Conservation (phyloP, 2,797 vertebrate species). For the Vultur gryphus region DNA sequence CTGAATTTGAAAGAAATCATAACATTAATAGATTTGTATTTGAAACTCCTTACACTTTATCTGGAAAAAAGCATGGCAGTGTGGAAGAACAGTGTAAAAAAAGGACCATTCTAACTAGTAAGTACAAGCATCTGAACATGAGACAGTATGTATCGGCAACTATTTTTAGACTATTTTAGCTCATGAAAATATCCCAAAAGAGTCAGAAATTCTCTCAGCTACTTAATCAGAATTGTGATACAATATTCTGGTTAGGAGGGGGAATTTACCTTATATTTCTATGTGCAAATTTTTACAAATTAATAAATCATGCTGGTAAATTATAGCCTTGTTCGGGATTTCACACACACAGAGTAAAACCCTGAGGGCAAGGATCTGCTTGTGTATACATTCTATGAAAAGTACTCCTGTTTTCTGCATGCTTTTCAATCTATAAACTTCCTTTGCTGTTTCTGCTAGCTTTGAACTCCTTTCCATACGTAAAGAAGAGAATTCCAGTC, state of each 20-base stretch:
- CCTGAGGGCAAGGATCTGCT: neutral
- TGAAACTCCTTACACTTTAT: slow-evolving; percentile 94
- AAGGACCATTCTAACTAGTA: slow-evolving; percentile 90
- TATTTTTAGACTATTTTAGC: neutral
- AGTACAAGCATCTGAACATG: slow-evolving; percentile 31
- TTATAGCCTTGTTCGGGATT: neutral
- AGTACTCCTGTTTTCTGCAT: neutral
- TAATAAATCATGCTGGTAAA: neutral
- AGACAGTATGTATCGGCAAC: neutral
- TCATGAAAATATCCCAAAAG: neutral
- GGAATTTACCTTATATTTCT: neutral
- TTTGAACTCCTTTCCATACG: slow-evolving; percentile 88
- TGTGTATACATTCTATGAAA: neutral
- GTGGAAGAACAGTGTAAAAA: slow-evolving; percentile 97
- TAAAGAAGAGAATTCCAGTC: slow-evolving; percentile 95
- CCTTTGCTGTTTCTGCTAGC: slow-evolving; percentile 71
- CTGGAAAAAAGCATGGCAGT: slow-evolving; percentile 92
- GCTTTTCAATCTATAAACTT: neutral
- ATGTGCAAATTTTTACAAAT: neutral
- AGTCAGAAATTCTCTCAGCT: neutral
- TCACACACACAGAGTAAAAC: neutral
- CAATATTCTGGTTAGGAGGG: neutral
- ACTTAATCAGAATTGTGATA: neutral
- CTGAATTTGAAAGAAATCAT: slow-evolving; percentile 92
- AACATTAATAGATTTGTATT: slow-evolving; percentile 94